These are phyloP conservation scores for Escarpia spicata DNA, from an alignment of 2,888 invertebrate genomes.

Conservation along the genomic window DNA sequence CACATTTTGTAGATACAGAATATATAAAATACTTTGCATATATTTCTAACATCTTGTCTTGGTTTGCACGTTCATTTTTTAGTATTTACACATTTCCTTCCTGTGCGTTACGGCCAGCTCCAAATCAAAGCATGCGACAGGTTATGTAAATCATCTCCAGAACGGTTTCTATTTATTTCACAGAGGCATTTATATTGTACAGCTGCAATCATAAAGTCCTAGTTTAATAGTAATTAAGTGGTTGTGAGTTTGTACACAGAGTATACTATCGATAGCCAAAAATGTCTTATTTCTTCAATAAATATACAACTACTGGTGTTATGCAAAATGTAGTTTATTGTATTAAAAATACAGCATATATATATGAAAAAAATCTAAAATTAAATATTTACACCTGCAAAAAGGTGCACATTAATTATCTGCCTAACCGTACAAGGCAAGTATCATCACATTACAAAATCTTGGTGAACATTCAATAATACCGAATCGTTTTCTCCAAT, in stretches of 20 bases:
- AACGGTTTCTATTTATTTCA: background rate
- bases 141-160: background rate
- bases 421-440: background rate
- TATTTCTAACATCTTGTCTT: background rate
- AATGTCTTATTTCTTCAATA: background rate
- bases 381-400: background rate
- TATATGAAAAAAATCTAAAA: background rate
- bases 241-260: background rate
- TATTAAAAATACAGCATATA: constrained; percentile 4
- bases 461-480: background rate
- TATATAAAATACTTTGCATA: constrained; percentile 10
- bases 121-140: background rate
- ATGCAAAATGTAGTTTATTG: background rate
- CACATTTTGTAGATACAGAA: background rate
- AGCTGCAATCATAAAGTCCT: background rate
- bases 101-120: background rate
- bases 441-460: background rate
- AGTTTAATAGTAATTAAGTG: background rate
- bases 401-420: background rate
- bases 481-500: background rate
- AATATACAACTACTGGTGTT: background rate
- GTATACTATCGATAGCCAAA: background rate
- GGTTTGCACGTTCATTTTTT: background rate
- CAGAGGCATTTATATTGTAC: constrained; percentile 12
- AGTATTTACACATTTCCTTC: background rate